These are phyloP conservation scores for Cyprinodon diabolis DNA, from an alignment of 2,797 vertebrate genomes.

Conservation along the genomic window DNA sequence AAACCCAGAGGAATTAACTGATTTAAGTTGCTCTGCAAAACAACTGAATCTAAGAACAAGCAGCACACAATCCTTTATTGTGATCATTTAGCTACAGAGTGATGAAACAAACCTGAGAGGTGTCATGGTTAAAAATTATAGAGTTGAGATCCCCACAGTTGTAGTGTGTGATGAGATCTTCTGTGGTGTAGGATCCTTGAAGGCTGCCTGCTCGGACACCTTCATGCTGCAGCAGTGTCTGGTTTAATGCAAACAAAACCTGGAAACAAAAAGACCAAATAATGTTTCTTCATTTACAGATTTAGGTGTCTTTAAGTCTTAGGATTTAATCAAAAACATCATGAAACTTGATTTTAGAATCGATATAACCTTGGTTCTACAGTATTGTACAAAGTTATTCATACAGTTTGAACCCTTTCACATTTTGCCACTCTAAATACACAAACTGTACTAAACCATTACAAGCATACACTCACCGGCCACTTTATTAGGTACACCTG, in stretches of 20 bases:
- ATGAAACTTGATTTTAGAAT: not conserved
- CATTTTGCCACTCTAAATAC: too few relatives aligned
- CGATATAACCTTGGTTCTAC: too few relatives aligned
- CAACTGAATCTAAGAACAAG: not conserved
- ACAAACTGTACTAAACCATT: too few relatives aligned
- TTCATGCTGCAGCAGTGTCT: slow-evolving; percentile 90
- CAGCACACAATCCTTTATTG: not conserved
- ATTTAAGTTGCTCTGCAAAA: slow-evolving; percentile 4
- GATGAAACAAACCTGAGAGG: slow-evolving; percentile 81
- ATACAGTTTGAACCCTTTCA: too few relatives aligned
- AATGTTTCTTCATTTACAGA: slow-evolving; percentile 33
- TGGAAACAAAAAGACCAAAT: slow-evolving; percentile 51
- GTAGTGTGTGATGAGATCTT: slow-evolving; percentile 92
- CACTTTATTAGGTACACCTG: too few relatives aligned
- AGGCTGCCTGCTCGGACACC: slow-evolving; percentile 86
- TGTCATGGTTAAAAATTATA: slow-evolving; percentile 81
- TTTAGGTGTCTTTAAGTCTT: slow-evolving; percentile 16
- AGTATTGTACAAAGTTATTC: too few relatives aligned
- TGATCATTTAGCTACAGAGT: not conserved
- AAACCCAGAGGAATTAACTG: not conserved
- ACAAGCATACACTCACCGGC: too few relatives aligned
- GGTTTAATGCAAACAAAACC: slow-evolving; percentile 93
- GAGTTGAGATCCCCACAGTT: slow-evolving; percentile 90
- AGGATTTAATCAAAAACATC: slow-evolving; percentile 9
- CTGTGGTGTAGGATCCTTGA: slow-evolving; percentile 86